Conservation (phyloP, 1,140 invertebrate genomes). For the Pogonomyrmex barbatus region DNA sequence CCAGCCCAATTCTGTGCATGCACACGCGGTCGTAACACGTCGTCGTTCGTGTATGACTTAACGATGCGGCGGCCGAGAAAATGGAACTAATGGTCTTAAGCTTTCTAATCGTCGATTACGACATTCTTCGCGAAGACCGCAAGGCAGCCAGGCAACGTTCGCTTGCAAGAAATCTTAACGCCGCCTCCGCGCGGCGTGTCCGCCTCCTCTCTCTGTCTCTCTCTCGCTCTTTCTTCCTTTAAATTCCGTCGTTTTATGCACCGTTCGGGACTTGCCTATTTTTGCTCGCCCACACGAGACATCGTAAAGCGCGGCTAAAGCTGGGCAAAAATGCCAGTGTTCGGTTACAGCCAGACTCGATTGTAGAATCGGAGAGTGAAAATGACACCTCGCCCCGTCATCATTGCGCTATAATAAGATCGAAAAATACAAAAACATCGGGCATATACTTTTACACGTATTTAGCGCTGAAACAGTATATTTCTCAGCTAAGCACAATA, state of each 20-base stretch:
- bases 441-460: background rate
- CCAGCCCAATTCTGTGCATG: constrained; percentile 12
- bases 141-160: constrained; percentile 16
- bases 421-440: background rate
- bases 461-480: background rate
- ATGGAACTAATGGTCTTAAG: constrained; percentile 51
- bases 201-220: background rate
- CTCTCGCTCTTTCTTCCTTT: constrained; percentile 1
- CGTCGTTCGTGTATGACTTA: constrained; percentile 48
- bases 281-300: constrained; percentile 29
- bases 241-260: constrained; percentile 45
- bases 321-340: constrained; percentile 14
- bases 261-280: constrained; percentile 31
- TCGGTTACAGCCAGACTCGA: constrained; percentile 8
- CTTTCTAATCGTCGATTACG: constrained; percentile 59
- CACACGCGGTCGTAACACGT: constrained; percentile 1
- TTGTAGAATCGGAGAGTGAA: constrained; percentile 10
- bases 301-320: constrained; percentile 20
- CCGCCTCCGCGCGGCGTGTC: constrained; percentile 30
- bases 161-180: constrained; percentile 40
- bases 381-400: background rate
- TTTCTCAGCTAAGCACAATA: background rate
- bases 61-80: constrained; percentile 54
- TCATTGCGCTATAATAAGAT: background rate
- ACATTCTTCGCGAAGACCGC: constrained; percentile 48